These are phyloP conservation scores for Plebejus anna DNA, from an alignment of 2,888 invertebrate genomes.

Conservation along the genomic window DNA sequence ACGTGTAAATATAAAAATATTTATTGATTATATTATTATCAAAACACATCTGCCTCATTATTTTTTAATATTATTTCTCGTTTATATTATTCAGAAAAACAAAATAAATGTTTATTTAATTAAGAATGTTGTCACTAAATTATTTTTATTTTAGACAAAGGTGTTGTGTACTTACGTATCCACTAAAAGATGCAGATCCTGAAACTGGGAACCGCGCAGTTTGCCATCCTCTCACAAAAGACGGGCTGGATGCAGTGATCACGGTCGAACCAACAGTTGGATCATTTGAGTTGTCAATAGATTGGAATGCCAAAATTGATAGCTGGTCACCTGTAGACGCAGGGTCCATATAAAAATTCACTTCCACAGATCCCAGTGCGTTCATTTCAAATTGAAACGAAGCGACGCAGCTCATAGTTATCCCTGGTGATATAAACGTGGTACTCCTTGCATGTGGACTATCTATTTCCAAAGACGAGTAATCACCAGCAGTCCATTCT, in stretches of 20 bases:
- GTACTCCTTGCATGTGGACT: conserved; percentile 14
- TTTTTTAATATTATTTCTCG: too few species aligned
- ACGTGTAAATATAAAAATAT: too few species aligned
- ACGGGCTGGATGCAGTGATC: conserved; percentile 15
- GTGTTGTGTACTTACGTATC: conserved; percentile 25
- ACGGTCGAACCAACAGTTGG: conserved; percentile 22
- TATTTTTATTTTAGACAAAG: background rate
- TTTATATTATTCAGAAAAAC: too few species aligned
- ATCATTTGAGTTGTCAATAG: conserved; percentile 6
- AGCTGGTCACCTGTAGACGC: conserved; percentile 18
- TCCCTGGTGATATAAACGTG: conserved; percentile 19
- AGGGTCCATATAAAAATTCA: conserved; percentile 30
- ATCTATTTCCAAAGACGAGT: conserved; percentile 6
- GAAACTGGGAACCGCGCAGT: conserved; percentile 17
- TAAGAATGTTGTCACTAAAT: background rate
- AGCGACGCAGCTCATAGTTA: conserved; percentile 19
- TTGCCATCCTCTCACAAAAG: conserved; percentile 29
- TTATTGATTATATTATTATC: too few species aligned
- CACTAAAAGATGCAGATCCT: conserved; percentile 23
- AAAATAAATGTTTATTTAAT: too few species aligned
- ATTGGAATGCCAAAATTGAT: conserved; percentile 23
- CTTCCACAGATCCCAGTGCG: conserved; percentile 26
- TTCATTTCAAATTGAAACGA: conserved; percentile 28
- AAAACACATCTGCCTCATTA: too few species aligned
- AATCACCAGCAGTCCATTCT: conserved; percentile 17